Evolutionary conservation across 2,113 vertebrate genomes (phyloP).

Genomic region (Campylomormyrus numenius): DNA sequence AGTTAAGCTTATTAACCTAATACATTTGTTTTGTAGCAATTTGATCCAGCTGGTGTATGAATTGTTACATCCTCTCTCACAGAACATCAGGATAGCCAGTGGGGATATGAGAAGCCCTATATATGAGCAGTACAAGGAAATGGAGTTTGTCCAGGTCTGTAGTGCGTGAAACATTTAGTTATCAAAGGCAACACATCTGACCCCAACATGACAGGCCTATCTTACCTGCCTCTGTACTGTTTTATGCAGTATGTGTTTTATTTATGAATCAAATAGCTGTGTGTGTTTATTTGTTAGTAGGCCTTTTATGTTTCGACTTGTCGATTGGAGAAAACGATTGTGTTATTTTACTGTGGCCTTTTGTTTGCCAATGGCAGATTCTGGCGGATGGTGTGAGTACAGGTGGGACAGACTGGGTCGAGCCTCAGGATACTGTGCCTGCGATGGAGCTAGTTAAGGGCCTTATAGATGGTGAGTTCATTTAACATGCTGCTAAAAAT

Average conservation of each 20-base stretch:
- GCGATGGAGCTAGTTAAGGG: conserved; percentile 70
- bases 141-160: conserved; percentile 83
- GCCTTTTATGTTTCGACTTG: background rate
- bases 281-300: background rate
- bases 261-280: background rate
- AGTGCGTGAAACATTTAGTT: background rate
- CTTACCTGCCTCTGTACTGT: background rate
- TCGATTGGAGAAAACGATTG: background rate
- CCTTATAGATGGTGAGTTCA: conserved; percentile 70
- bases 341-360: background rate
- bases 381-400: conserved; percentile 77
- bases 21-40: background rate
- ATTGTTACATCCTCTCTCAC: conserved; percentile 21
- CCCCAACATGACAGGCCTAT: background rate
- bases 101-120: conserved; percentile 78
- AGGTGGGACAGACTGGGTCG: conserved; percentile 78
- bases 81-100: conserved; percentile 78
- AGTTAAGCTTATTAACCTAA: background rate
- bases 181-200: background rate
- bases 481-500: background rate
- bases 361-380: conserved; percentile 52
- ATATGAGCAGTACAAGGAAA: conserved; percentile 71
- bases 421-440: conserved; percentile 65
- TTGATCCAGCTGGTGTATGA: background rate
- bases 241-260: background rate